Base-by-base conservation (phyloP, 2,888 invertebrate species). In the Prionchulus punctatus region DNA sequence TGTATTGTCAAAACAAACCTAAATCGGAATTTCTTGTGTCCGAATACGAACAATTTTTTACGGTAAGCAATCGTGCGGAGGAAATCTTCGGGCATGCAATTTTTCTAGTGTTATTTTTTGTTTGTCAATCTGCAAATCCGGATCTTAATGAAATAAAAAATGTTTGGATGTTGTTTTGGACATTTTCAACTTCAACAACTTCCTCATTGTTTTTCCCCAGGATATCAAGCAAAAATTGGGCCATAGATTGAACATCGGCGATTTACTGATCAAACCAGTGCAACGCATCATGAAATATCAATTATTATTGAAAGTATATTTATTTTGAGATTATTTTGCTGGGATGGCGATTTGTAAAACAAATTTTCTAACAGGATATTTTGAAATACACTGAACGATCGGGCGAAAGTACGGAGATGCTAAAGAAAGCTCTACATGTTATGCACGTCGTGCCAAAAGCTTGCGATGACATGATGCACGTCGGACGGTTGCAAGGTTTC, bases 391-490 rank as follows among this genome's bases (percentile, higher is more conserved):
- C 96, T 1, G 87, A 92, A 72, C 79, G 82, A 60, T 89, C 90
- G 21, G 82, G 82, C 1, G 80, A 80, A 15, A 87, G 90, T 72
- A 80, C 85, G 45, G 81, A 83, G 59, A 79, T 83, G 43, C 78
- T 98, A 61, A 79, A 82, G 63, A 85, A 85, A 64, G 96, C 94
- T 21, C 82, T 85, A 59, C 79, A 82, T 62, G 74, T 76, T 45
- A 80, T 79, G 79, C 85, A 85, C 68, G 82, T 90, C 62, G 90
- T 94, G 61, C 96, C 96, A 45, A 92, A 94, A 76, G 85, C 86
- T 61, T 96, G 96, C 63, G 91, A 98, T 74, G 92, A 94, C 72
- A 96, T 94, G 92, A 96, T 96, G 96, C 88, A 89, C 71, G 88
- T 98, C 59, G 91, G 94, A 27, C 79, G 96, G 57, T 78, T 98